phyloP scores from a whole-genome alignment of 2,888 invertebrate genomes.

The Luperina testacea region DNA sequence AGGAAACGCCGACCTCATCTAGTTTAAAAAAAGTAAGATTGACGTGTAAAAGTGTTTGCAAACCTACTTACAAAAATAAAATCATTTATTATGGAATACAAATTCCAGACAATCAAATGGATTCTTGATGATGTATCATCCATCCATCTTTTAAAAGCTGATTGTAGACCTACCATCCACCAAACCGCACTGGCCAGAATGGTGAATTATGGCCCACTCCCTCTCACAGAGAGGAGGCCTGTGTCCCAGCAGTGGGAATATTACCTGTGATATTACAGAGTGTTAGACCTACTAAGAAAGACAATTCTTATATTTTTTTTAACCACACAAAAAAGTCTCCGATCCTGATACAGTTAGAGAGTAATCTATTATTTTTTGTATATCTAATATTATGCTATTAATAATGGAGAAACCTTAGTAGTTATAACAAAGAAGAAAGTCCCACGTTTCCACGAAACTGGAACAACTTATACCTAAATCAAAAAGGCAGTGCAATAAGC shows the following conservation, averaged over 20 bases:
- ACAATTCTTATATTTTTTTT: background rate
- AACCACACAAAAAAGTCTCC: background rate
- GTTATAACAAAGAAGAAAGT: constrained; percentile 31
- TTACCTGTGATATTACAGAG: no score
- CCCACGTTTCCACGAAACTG: constrained; percentile 33
- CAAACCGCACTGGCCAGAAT: no score
- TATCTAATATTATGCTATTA: background rate
- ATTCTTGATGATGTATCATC: background rate
- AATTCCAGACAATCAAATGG: background rate
- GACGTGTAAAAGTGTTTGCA: no score
- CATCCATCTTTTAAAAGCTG: background rate
- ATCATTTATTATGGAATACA: no score
- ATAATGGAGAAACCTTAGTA: background rate
- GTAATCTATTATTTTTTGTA: background rate
- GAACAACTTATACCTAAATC: constrained; percentile 57
- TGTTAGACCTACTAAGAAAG: no score
- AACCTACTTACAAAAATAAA: no score
- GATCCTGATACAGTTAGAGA: background rate
- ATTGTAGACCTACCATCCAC: background rate
- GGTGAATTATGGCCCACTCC: no score
- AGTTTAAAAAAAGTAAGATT: no score
- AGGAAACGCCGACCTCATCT: no score
- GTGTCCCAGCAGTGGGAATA: background rate
- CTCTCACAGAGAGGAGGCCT: no score
- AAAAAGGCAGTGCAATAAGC: constrained; percentile 55